These are phyloP conservation scores for Astyanax mexicanus DNA, from an alignment of 2,797 vertebrate species.

Conservation along the genomic window DNA sequence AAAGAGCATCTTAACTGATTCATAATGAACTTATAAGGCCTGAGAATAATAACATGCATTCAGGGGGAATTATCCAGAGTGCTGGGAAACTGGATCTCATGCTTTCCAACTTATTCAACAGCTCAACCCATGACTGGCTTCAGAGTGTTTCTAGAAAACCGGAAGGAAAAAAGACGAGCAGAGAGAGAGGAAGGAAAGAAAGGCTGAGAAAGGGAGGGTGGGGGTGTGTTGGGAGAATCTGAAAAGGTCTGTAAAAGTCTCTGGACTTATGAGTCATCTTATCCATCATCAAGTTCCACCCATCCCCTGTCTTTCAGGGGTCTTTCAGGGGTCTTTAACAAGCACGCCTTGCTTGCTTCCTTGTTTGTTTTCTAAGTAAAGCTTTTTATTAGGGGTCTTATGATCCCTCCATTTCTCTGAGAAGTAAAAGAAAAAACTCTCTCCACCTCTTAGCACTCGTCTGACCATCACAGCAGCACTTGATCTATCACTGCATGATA, in stretches of 20 bases:
- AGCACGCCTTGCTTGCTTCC: not conserved
- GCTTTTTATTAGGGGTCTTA: conserved; percentile 10
- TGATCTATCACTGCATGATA: not conserved
- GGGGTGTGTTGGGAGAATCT: no score
- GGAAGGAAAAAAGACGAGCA: not conserved
- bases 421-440: conserved; percentile 1
- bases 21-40: conserved; percentile 35
- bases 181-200: not conserved
- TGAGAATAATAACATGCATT: conserved; percentile 53
- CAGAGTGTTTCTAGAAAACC: conserved; percentile 12
- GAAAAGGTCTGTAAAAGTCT: not conserved
- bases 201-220: not conserved
- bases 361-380: conserved; percentile 12
- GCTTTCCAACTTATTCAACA: conserved; percentile 39
- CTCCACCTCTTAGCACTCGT: not conserved
- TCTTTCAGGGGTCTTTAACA: conserved; percentile 4
- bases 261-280: conserved; percentile 68
- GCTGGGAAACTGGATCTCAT: conserved; percentile 51
- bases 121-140: conserved; percentile 65
- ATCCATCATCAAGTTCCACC: conserved; percentile 51
- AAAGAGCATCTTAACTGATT: conserved; percentile 6
- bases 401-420: conserved; percentile 8
- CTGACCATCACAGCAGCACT: not conserved
- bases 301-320: conserved; percentile 28
- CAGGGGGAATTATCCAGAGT: conserved; percentile 10